Percentiles rank a stretch among this genome's conserved stretches.
These are phyloP conservation scores for Marmota monax DNA, from an alignment of 2,113 vertebrate species.

Conservation along the genomic window DNA sequence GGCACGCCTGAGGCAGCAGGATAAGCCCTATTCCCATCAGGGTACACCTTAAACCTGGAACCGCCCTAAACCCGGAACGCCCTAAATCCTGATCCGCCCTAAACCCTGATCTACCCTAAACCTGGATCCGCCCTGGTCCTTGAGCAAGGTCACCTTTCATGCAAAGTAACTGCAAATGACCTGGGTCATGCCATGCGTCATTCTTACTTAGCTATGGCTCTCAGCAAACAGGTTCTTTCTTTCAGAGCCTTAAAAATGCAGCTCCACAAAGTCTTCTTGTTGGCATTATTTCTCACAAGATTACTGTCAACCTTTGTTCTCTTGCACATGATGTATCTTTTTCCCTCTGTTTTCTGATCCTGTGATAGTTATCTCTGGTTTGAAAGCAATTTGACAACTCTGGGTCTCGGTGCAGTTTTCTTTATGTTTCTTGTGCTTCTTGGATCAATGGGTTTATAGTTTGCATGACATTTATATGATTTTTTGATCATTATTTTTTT, in stretches of 20 bases:
- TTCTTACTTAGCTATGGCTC: no score
- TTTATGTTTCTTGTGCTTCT: neutral
- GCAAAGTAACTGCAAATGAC: no score
- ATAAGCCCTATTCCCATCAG: no score
- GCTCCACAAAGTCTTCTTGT: neutral
- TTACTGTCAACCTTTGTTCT: neutral
- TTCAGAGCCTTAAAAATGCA: neutral
- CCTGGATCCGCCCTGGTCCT: no score
- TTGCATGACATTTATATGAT: neutral
- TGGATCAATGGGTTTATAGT: neutral
- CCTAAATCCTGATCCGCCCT: no score
- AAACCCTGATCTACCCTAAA: no score
- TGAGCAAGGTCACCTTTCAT: no score
- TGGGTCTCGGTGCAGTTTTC: neutral
- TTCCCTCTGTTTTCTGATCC: neutral
- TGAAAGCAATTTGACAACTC: neutral
- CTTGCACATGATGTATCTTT: neutral
- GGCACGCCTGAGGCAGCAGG: no score
- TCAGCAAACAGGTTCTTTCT: neutral
- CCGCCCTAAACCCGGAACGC: no score
- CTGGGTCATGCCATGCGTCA: no score
- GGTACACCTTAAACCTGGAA: no score
- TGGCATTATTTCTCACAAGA: neutral
- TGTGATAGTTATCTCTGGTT: neutral
- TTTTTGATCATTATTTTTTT: neutral